Conservation (phyloP, 2,888 invertebrate species). For the Tachina fera region DNA sequence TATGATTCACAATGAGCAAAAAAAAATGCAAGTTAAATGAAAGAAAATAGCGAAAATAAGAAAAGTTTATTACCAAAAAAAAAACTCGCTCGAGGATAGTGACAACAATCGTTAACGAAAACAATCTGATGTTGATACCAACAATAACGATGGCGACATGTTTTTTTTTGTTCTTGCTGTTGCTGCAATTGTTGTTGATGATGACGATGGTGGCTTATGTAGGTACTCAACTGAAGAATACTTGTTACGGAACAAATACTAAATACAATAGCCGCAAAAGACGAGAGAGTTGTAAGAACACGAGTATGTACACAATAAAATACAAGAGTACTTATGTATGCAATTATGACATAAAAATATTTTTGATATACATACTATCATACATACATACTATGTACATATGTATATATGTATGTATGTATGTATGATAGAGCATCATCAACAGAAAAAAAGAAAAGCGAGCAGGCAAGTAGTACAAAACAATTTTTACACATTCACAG, state of each 20-base stretch:
- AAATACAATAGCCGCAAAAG: conserved; percentile 62
- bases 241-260: conserved; percentile 67
- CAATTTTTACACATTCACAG: conserved; percentile 11
- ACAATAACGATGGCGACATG: conserved; percentile 46
- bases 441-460: conserved; percentile 17
- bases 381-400: background rate
- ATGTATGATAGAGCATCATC: conserved; percentile 7
- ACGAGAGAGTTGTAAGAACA: conserved; percentile 64
- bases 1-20: conserved; percentile 51
- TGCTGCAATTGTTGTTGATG: conserved; percentile 47
- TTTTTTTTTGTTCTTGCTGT: conserved; percentile 21
- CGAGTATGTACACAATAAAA: conserved; percentile 31
- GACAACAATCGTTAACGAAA: conserved; percentile 60
- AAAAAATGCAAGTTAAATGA: conserved; percentile 3
- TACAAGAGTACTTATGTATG: conserved; percentile 35
- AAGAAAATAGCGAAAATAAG: conserved; percentile 19
- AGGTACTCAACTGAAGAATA: conserved; percentile 67
- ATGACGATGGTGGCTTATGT: conserved; percentile 66
- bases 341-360: background rate
- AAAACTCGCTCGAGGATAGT: conserved; percentile 43
- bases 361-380: background rate
- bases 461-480: conserved; percentile 25
- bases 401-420: conserved; percentile 12
- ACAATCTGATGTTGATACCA: conserved; percentile 52
- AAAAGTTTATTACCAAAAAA: conserved; percentile 48